These are phyloP conservation scores for Agraylea sexmaculata DNA, from an alignment of 1,140 invertebrate genomes.

Conservation along the genomic window DNA sequence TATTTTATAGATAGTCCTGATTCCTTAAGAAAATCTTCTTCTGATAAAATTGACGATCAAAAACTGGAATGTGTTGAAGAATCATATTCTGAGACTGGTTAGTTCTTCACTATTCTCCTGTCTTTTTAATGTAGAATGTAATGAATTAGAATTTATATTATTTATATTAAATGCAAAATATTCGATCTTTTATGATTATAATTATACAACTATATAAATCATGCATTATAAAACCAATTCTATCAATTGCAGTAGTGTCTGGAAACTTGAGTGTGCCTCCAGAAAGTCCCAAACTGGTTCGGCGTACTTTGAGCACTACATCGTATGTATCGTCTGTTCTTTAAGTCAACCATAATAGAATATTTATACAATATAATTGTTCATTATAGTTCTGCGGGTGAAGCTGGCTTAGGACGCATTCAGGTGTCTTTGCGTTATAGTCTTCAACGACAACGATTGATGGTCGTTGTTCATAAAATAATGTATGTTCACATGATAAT, in stretches of 20 bases:
- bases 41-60: no score
- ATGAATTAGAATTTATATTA: no score
- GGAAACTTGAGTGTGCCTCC: slow-evolving; percentile 4
- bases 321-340: slow-evolving; percentile 27
- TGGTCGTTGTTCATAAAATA: slow-evolving; percentile 78
- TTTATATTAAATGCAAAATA: no score
- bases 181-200: no score
- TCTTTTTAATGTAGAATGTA: no score
- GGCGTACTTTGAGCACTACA: slow-evolving; percentile 34
- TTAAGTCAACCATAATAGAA: background rate
- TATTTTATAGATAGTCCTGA: no score
- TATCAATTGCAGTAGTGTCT: background rate
- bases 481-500: slow-evolving; percentile 41
- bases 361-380: background rate
- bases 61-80: no score
- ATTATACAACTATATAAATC: no score
- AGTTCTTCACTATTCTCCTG: no score
- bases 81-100: no score
- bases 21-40: no score
- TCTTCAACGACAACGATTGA: slow-evolving; percentile 63
- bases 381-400: slow-evolving; percentile 43
- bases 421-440: slow-evolving; percentile 81
- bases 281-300: slow-evolving; percentile 32
- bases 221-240: no score
- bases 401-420: slow-evolving; percentile 63